These are phyloP conservation scores for Mastomys coucha DNA, from an alignment of 2,113 vertebrate genomes.

Conservation along the genomic window DNA sequence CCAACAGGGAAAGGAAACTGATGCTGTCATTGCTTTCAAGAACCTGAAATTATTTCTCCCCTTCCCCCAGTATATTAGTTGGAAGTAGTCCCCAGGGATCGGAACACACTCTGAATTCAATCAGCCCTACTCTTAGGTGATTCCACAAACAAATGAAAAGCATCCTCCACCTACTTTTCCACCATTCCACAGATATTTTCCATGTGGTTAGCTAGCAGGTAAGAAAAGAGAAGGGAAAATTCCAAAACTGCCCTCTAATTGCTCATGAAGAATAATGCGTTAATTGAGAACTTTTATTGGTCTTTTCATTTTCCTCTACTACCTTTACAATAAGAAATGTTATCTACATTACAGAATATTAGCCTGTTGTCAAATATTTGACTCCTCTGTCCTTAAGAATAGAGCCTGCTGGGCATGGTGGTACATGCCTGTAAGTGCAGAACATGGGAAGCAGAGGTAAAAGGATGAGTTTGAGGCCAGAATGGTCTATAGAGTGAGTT, in stretches of 20 bases:
- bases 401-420: not conserved
- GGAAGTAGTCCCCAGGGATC: not conserved
- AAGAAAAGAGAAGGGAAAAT: not conserved
- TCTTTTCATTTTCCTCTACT: not conserved
- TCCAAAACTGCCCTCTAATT: not conserved
- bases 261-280: not conserved
- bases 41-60: not conserved
- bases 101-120: not conserved
- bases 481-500: not conserved
- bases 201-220: not conserved
- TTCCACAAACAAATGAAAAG: not conserved
- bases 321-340: not conserved
- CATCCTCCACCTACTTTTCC: not conserved
- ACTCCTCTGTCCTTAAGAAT: not conserved
- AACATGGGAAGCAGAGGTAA: not conserved
- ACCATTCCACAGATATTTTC: not conserved
- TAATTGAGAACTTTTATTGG: not conserved
- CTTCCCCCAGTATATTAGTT: not conserved
- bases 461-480: not conserved
- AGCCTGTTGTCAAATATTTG: not conserved
- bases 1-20: slow-evolving; percentile 4
- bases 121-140: not conserved
- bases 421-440: not conserved
- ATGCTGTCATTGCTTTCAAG: not conserved
- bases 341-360: not conserved